Percentiles rank a stretch among this genome's conserved stretches.
phyloP scores from a whole-genome alignment of 2,888 invertebrate species.

The Mechanitis messenoides region DNA sequence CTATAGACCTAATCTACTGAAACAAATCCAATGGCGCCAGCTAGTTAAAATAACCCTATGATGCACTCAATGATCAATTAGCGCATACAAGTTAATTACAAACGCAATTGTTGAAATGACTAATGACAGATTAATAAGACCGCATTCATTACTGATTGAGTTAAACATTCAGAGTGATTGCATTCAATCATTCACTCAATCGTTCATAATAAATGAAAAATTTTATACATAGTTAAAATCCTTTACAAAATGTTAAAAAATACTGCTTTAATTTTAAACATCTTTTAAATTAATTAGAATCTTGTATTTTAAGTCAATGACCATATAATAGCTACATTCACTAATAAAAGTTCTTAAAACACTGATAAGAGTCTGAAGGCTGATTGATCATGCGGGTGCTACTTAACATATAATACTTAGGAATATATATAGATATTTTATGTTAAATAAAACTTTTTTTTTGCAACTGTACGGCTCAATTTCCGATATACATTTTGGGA shows the following conservation, averaged over 20 bases:
- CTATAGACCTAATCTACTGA: not conserved
- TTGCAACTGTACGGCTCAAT: no score
- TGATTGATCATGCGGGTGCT: constrained; percentile 26
- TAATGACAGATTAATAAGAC: constrained; percentile 23
- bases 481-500: no score
- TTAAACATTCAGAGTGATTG: constrained; percentile 12
- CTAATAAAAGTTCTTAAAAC: constrained; percentile 20
- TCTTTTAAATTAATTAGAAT: not conserved
- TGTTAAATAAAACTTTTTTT: no score
- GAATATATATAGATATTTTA: not conserved
- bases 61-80: constrained; percentile 2
- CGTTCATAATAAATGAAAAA: no score
- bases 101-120: constrained; percentile 14
- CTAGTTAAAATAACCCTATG: not conserved
- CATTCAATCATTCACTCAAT: not conserved
- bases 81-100: constrained; percentile 3
- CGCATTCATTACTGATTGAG: constrained; percentile 14
- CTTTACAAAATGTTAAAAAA: not conserved
- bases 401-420: constrained; percentile 2
- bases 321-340: constrained; percentile 16
- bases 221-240: not conserved
- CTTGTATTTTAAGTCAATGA: constrained; percentile 18
- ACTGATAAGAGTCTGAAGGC: constrained; percentile 26
- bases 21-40: constrained; percentile 11
- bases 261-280: constrained; percentile 1